phyloP scores from a whole-genome alignment of 2,797 vertebrate genomes.

The Hirundo rustica region DNA sequence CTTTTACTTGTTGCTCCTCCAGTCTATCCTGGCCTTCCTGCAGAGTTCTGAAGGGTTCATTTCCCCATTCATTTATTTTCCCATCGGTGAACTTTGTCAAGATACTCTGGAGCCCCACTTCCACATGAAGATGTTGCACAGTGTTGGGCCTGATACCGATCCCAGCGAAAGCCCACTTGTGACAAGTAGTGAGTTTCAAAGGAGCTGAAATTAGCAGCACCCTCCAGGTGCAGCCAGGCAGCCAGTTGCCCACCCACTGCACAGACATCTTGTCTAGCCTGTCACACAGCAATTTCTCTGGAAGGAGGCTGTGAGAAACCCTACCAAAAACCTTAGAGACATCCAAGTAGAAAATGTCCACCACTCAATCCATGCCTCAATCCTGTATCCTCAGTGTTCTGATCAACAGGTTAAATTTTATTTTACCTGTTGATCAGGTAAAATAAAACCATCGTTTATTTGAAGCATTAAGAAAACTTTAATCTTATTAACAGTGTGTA shows the following conservation, averaged over 20 bases:
- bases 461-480: neutral
- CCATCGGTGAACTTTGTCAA: accelerated
- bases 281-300: neutral
- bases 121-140: neutral
- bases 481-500: neutral
- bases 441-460: accelerated
- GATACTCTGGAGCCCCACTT: neutral
- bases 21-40: neutral
- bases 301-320: neutral
- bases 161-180: no score
- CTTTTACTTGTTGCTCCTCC: neutral
- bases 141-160: accelerated
- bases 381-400: neutral
- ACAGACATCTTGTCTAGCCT: neutral
- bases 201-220: no score
- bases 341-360: neutral
- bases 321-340: neutral
- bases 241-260: neutral
- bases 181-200: neutral
- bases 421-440: no score
- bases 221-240: neutral
- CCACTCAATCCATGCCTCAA: neutral
- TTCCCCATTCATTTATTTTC: neutral
- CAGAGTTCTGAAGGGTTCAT: neutral
- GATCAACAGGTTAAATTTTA: neutral